Evolutionary conservation across 2,888 invertebrate genomes (phyloP), one percentile per base, ranked within the genome.

Genomic region (Idaea dimidiata): DNA sequence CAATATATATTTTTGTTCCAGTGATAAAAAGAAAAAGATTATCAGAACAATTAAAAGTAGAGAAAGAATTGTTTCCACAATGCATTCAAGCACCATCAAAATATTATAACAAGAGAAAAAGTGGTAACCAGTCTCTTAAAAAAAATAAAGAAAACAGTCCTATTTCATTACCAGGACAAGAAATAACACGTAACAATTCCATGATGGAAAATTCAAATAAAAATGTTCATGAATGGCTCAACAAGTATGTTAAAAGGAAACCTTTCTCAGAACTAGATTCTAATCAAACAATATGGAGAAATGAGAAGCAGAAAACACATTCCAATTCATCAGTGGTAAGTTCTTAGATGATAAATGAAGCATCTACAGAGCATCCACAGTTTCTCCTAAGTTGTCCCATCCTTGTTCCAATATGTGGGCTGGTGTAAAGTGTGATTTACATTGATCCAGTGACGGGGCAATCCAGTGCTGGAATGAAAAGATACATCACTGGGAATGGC

Each of bases 71-170:
- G n/a, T 92, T 92, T 66, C 91, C 91, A 63, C 73, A 85, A 72
- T 88, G 89, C 67, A 90, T 92, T 68, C 90, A 91, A 80, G 91
- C 89, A 65, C 84, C 85, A 58, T 62, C 69, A 18, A 90, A 86
- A 70, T 91, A 91, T 76, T 80, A 64, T 64, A 91, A 92, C 70
- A 91, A 86, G 75, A 84, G 84, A 62, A 91, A 83, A 78, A 83
- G 81, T n/a, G n/a, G n/a, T 69, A 67, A 68, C n/a, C 74, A 69
- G 58, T 31, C 18, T 56, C 72, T 66, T 4, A 59, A 18, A 54
- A 68, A 69, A 63, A 72, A 73, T 60, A 87, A 87, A 74, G 84
- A 86, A 79, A 88, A 84, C 59, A 72, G 59, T 59, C 62, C 66
- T 59, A 71, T 67, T 59, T 65, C 69, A 32, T 79, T 84, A 62